A percentile compares a stretch with the other conserved stretches of the same genome.
Conservation (phyloP, 2,888 invertebrate species). For the Lochmaea crataegi region DNA sequence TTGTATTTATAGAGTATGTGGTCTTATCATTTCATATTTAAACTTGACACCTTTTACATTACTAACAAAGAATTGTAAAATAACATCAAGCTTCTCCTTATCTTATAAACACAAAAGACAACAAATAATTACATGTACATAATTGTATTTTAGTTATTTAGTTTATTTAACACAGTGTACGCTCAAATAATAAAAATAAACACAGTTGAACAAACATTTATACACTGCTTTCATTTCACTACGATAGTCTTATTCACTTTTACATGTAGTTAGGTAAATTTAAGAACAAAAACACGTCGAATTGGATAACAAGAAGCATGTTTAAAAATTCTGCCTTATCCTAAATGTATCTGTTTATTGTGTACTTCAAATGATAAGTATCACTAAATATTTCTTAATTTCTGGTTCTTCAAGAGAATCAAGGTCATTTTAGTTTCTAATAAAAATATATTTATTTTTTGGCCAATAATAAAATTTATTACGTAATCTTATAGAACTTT, state of each 20-base stretch:
- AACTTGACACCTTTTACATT: not conserved
- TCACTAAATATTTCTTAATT: too few species aligned
- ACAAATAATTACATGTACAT: not conserved
- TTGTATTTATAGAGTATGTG: not conserved
- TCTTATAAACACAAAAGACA: not conserved
- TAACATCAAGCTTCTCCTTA: not conserved
- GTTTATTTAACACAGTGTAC: not conserved
- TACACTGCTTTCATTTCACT: not conserved
- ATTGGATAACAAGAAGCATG: not conserved
- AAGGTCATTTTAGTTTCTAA: too few species aligned
- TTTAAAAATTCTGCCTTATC: not conserved
- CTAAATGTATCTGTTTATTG: not conserved
- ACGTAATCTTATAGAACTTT: too few species aligned
- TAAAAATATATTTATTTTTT: too few species aligned
- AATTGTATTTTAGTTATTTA: not conserved
- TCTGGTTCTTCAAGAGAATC: too few species aligned
- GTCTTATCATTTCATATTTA: not conserved
- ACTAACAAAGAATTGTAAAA: not conserved
- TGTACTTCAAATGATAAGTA: too few species aligned
- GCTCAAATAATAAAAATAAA: not conserved
- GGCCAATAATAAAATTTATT: too few species aligned
- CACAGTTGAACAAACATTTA: constrained; percentile 9
- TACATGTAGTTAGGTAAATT: not conserved
- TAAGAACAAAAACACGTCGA: not conserved
- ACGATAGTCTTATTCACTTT: not conserved